phyloP scores from a whole-genome alignment of 2,888 invertebrate genomes.

The Phania funesta region DNA sequence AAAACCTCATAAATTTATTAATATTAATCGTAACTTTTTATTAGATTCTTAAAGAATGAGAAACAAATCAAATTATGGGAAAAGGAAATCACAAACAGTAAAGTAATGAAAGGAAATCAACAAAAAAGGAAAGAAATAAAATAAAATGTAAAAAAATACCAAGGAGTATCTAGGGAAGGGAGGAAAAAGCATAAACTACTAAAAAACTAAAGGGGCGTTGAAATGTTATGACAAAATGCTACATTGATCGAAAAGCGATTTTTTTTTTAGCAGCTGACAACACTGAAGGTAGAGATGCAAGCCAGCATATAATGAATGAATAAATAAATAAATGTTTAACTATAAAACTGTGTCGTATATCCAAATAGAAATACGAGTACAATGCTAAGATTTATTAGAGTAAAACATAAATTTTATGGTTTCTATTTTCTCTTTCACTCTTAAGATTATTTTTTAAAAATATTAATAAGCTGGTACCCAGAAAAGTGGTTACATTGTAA shows the following conservation, averaged over 20 bases:
- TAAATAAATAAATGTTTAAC: conserved; percentile 19
- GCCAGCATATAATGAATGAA: not conserved
- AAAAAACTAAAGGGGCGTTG: conserved; percentile 65
- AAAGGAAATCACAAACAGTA: conserved; percentile 65
- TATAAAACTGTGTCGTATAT: conserved; percentile 39
- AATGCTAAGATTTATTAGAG: conserved; percentile 60
- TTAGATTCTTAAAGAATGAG: conserved; percentile 40
- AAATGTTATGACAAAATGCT: conserved; percentile 64
- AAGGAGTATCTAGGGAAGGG: not conserved
- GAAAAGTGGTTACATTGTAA: conserved; percentile 61
- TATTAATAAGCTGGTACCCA: conserved; percentile 45
- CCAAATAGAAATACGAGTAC: conserved; percentile 29
- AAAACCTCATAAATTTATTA: conserved; percentile 60
- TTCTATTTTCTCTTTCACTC: conserved; percentile 29
- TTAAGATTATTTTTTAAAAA: conserved; percentile 11
- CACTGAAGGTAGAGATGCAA: conserved; percentile 15
- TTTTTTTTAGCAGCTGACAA: conserved; percentile 50
- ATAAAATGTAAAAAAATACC: not conserved
- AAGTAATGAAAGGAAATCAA: conserved; percentile 55
- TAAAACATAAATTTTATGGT: conserved; percentile 62
- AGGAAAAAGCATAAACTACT: conserved; percentile 44
- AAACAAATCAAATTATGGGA: conserved; percentile 63
- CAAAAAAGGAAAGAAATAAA: not conserved
- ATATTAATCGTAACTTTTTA: conserved; percentile 64
- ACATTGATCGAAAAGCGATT: conserved; percentile 38